Conservation (phyloP, 2,797 vertebrate genomes). For the Aldrovandia affinis region DNA sequence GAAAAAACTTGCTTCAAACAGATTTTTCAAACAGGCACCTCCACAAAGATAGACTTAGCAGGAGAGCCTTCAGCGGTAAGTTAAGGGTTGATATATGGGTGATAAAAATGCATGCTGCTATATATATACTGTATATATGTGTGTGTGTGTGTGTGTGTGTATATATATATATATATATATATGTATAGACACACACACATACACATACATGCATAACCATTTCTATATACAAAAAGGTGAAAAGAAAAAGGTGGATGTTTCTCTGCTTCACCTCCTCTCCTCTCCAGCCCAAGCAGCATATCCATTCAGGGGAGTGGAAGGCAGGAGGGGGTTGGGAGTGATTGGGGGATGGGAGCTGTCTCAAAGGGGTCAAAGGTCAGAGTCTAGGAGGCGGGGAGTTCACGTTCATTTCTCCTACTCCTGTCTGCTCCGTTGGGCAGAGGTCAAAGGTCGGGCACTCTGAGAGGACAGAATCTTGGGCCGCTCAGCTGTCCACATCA, state of each 20-base stretch:
- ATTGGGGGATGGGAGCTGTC: slow-evolving; percentile 35
- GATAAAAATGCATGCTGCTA: background rate
- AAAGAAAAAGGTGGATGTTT: background rate
- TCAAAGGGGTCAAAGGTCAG: slow-evolving; percentile 46
- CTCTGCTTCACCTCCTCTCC: slow-evolving; percentile 36
- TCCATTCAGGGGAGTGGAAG: slow-evolving; percentile 35
- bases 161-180: background rate
- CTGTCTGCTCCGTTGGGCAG: slow-evolving; percentile 42
- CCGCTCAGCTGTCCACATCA: slow-evolving; percentile 28
- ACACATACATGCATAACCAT: background rate
- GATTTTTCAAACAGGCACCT: background rate
- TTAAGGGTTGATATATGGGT: background rate
- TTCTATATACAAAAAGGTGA: background rate
- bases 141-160: background rate
- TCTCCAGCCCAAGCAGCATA: slow-evolving; percentile 4
- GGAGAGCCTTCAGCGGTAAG: background rate
- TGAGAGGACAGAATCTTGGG: slow-evolving; percentile 29
- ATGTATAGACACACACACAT: background rate
- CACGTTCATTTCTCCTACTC: slow-evolving; percentile 53
- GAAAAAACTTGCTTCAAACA: background rate
- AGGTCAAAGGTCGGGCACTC: slow-evolving; percentile 45
- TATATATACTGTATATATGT: background rate
- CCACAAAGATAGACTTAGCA: background rate
- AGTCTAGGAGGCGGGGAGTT: slow-evolving; percentile 43
- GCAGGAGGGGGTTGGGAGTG: background rate